Evolutionary conservation across 2,888 invertebrate genomes (phyloP).

Genomic region (Aplocera efformata): DNA sequence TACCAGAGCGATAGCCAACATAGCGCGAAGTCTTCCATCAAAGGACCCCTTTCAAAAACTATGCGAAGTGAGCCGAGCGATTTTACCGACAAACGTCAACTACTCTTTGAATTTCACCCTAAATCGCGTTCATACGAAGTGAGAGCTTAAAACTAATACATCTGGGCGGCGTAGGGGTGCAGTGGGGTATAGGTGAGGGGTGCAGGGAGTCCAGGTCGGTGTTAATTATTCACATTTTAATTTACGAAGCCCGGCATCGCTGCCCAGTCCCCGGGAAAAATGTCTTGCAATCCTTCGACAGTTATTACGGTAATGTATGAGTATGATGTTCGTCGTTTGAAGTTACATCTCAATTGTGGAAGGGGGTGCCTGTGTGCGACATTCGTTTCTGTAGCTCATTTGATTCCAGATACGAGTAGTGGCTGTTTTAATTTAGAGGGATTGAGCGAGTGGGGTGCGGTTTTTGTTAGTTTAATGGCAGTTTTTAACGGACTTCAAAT

Average conservation of each 20-base stretch:
- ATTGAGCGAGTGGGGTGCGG: too few relatives aligned
- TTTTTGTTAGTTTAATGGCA: too few relatives aligned
- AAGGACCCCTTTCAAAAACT: conserved; percentile 35
- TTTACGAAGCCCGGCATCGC: conserved; percentile 66
- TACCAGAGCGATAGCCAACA: too few relatives aligned
- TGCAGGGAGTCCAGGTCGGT: conserved; percentile 45
- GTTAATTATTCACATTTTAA: conserved; percentile 81
- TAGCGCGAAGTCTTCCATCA: too few relatives aligned
- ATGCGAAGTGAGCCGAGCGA: conserved; percentile 47
- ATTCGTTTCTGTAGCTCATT: conserved; percentile 11
- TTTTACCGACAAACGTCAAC: conserved; percentile 59
- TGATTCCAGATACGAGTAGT: conserved; percentile 15
- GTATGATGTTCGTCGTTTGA: conserved; percentile 24
- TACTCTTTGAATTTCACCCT: conserved; percentile 55
- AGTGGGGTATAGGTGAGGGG: conserved; percentile 33
- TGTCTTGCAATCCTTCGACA: conserved; percentile 74
- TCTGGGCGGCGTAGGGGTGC: conserved; percentile 58
- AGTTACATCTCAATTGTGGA: conserved; percentile 31
- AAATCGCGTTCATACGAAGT: conserved; percentile 66
- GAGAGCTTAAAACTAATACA: conserved; percentile 78
- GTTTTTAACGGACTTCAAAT: too few relatives aligned
- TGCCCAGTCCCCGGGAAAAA: conserved; percentile 65
- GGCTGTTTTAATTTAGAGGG: conserved; percentile 1
- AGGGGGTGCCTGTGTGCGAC: conserved; percentile 7
- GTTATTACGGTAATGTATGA: conserved; percentile 39